Base-by-base conservation (phyloP, 2,797 vertebrate species). In the Cynopterus sphinx region DNA sequence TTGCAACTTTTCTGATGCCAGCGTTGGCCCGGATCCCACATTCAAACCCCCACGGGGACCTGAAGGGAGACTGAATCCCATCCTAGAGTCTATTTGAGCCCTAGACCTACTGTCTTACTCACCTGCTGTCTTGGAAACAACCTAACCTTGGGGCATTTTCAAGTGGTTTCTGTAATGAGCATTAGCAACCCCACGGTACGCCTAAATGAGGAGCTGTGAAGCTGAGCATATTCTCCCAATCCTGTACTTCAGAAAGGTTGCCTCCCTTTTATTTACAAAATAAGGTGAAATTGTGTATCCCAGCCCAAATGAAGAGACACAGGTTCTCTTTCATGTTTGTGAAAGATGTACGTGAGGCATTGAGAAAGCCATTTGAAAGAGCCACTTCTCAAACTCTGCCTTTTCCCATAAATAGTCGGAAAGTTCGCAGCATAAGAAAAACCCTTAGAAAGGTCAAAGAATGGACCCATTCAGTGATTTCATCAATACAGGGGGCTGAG, bases 211-310 rank as follows among this genome's bases (percentile, higher is more conserved):
- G 85, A 33, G 28, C 33, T 53, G 15, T 22, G 57, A 82, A 55
- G 49, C 74, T 36, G 43, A 89, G 57, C n/a, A 12, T 55, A 49
- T 17, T 77, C 74, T 79, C 43, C 51, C 57, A 59, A 46, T 46
- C 63, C 75, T 87, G 3, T 85, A 21, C 81, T 82, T 96, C 87
- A 87, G 59, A 68, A 90, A 77, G 31, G 2, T 39, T 89, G 63
- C 19, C 79, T 81, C 91, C 31, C 83, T 95, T 89, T 82, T 93
- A 92, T 96, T 97, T 94, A 95, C 71, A 84, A 94, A 95, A 90
- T 53, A 90, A 94, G 86, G 16, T n/a, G 26, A 77, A 95, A 86
- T 71, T 71, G 43, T 53, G 36, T 33, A 41, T 63, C 4, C 28
- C n/a, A 6, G 41, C 67, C 81, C 70, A 53, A 83, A 82, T 2